phyloP scores from a whole-genome alignment of 2,113 vertebrate genomes.

The Solea solea region DNA sequence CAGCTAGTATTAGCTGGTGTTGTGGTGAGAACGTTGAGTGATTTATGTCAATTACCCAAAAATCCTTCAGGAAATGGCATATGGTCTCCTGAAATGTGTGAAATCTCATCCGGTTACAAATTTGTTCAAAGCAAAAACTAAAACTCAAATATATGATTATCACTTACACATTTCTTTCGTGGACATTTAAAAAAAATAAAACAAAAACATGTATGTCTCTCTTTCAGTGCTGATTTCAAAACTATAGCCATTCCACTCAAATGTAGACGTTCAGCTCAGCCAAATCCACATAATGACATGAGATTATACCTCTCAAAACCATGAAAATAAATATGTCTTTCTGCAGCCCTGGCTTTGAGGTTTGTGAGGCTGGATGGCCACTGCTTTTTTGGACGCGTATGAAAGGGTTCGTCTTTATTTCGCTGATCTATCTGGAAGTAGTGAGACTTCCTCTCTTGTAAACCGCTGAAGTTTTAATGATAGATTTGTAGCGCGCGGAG shows the following conservation, averaged over 20 bases:
- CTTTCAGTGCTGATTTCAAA: conserved; percentile 47
- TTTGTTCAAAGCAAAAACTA: conserved; percentile 17
- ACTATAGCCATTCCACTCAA: conserved; percentile 24
- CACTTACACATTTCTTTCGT: conserved; percentile 17
- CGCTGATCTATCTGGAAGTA: conserved; percentile 62
- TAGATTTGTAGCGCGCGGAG: conserved; percentile 42
- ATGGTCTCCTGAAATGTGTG: conserved; percentile 1
- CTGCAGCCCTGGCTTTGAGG: conserved; percentile 64
- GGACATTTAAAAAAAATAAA: neutral
- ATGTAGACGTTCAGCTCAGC: conserved; percentile 43
- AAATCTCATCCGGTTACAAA: conserved; percentile 29
- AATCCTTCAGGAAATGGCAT: conserved; percentile 13
- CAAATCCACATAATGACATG: conserved; percentile 71
- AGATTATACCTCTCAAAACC: conserved; percentile 70
- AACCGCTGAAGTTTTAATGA: conserved; percentile 60
- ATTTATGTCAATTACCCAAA: conserved; percentile 26
- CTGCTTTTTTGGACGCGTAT: conserved; percentile 58
- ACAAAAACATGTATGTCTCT: neutral
- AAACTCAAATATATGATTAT: conserved; percentile 32
- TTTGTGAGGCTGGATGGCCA: conserved; percentile 52
- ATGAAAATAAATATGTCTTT: conserved; percentile 73
- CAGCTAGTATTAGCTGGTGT: neutral
- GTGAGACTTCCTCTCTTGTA: conserved; percentile 58
- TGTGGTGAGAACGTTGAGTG: conserved; percentile 27
- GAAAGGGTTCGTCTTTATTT: conserved; percentile 63